Conservation (phyloP, 2,888 invertebrate species). For the Ormyrus labotus region DNA sequence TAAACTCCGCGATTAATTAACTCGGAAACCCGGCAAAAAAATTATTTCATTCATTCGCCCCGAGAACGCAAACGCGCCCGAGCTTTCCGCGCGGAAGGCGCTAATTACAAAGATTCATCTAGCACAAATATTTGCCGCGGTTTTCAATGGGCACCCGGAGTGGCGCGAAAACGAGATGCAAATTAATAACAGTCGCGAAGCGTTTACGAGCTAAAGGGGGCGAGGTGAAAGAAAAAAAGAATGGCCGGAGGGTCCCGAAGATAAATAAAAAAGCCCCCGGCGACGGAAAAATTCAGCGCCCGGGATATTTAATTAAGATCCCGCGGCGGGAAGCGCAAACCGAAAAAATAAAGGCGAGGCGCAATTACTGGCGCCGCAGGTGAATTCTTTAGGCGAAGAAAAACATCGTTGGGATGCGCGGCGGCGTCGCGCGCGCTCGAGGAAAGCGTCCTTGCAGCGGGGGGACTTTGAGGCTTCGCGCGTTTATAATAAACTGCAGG, state of each 20-base stretch:
- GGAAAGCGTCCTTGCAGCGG: too few relatives aligned
- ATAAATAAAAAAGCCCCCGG: slow-evolving; percentile 18
- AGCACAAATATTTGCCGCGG: slow-evolving; percentile 24
- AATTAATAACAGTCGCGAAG: slow-evolving; percentile 21
- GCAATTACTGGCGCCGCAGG: slow-evolving; percentile 27
- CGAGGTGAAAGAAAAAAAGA: too few relatives aligned
- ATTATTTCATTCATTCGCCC: background rate
- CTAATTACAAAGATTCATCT: slow-evolving; percentile 21
- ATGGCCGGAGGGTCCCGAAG: background rate
- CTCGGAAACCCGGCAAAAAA: too few relatives aligned
- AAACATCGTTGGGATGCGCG: slow-evolving; percentile 38
- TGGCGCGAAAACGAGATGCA: slow-evolving; percentile 29
- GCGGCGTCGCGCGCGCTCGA: background rate
- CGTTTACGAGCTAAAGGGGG: background rate
- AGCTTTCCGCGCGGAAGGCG: background rate
- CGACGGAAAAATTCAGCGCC: background rate
- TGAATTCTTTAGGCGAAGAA: slow-evolving; percentile 27
- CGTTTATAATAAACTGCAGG: too few relatives aligned
- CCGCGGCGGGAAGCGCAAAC: background rate
- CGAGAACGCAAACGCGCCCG: background rate
- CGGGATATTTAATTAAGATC: slow-evolving; percentile 46
- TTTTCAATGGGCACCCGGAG: background rate
- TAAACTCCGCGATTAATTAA: too few relatives aligned
- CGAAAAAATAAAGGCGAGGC: slow-evolving; percentile 21
- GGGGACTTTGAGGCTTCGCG: too few relatives aligned